A percentile compares a stretch with the other conserved stretches of the same genome.
Conservation (phyloP, 1,140 invertebrate species). For the Helicorthomorpha holstii region DNA sequence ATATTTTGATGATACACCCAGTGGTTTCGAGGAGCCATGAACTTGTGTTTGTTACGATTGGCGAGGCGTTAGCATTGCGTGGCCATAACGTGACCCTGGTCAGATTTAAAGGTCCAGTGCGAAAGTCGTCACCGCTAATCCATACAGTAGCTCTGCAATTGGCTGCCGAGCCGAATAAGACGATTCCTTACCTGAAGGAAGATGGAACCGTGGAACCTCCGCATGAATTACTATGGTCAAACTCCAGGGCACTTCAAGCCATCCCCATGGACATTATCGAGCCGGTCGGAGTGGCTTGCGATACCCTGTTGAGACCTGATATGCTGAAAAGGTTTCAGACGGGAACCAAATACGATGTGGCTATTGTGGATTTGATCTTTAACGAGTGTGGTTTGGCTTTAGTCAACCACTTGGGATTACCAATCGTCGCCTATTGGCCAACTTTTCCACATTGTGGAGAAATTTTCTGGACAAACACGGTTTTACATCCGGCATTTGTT, state of each 20-base stretch:
- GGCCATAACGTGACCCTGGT: background rate
- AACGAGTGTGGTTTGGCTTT: conserved; percentile 17
- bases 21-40: background rate
- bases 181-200: background rate
- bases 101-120: background rate
- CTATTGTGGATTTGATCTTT: conserved; percentile 14
- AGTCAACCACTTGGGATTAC: conserved; percentile 11
- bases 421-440: conserved; percentile 14
- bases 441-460: background rate
- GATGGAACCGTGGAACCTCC: background rate
- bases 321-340: background rate
- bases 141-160: background rate
- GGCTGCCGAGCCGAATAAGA: background rate
- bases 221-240: background rate
- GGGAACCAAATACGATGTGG: conserved; percentile 10
- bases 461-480: background rate
- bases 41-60: background rate
- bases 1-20: background rate
- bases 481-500: background rate
- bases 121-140: background rate
- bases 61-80: background rate
- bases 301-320: background rate
- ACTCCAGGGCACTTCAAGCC: background rate
- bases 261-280: background rate
- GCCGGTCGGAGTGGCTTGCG: background rate